Base-by-base conservation (phyloP, 1,140 invertebrate genomes). In the Oncopodura yosiiana region DNA sequence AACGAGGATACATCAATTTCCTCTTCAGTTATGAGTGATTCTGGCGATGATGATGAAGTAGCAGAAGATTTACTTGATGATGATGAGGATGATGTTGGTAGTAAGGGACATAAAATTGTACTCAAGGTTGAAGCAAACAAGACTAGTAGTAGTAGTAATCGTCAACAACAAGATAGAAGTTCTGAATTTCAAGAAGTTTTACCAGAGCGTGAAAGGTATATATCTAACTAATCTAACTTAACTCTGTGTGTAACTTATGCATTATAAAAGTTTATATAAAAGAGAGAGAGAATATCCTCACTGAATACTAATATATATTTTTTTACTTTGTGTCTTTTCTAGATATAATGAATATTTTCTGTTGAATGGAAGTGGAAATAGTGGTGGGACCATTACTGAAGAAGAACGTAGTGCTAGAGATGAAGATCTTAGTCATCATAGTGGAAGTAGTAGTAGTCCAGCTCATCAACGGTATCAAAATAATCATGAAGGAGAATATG, bases 11-110 rank as follows among this genome's bases (percentile, higher is more conserved):
- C 61, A 2, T 60, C 57, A 9, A 60, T 63, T 27, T 60, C 57
- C 3, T 60, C 61, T 4, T 63, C 57, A 5, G 61, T 63, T 21
- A 62, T 63, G 61, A 63, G 61, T 55, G 61, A 63, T 34, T 57
- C 54, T 51, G 61, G 43, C 4, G 58, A 58, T 19, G 61, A 60
- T 11, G 36, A 52, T 26, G 34, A 34, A 16, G 38, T 50, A n/a
- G 46, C 32, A 4, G 58, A 49, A 14, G 12, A 38, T 5, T 50
- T 56, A 16, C 49, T 32, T n/a, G 48, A 45, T 18, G 55, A 50
- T 16, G 43, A 50, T 29, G 54, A 49, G 21, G 54, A 51, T 29
- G 27, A 21, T 12, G 42, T 48, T 26, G 26, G 38, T 16, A 48
- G 37, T 30, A 48, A 49, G 26, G n/a, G 4, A 3, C 50, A 62